Conservation (phyloP, 2,888 invertebrate species). For the Ectobius pallidus region DNA sequence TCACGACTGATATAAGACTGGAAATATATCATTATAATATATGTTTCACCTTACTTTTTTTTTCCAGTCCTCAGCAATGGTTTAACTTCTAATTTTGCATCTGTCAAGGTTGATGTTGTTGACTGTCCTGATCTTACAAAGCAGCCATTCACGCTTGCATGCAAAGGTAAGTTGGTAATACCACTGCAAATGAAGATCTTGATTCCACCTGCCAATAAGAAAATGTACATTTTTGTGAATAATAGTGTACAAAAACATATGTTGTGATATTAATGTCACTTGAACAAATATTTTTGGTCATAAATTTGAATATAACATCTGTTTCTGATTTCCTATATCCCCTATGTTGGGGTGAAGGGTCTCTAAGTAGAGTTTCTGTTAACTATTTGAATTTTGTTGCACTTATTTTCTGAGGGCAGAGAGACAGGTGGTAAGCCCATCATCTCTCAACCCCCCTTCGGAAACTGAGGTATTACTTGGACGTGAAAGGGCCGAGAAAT, state of each 20-base stretch:
- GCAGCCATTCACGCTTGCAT: slow-evolving; percentile 80
- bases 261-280: background rate
- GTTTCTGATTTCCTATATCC: too few species aligned
- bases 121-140: slow-evolving; percentile 85
- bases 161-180: slow-evolving; percentile 63
- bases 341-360: too few species aligned
- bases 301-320: too few species aligned
- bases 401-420: too few species aligned
- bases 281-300: background rate
- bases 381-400: too few species aligned
- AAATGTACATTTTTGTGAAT: background rate
- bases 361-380: too few species aligned
- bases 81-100: slow-evolving; percentile 71
- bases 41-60: slow-evolving; percentile 22
- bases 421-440: too few species aligned
- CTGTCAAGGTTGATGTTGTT: slow-evolving; percentile 75
- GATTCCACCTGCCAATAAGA: background rate
- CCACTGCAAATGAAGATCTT: background rate
- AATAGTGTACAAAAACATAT: background rate
- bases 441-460: too few species aligned
- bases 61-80: slow-evolving; percentile 72
- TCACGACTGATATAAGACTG: background rate
- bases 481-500: too few species aligned
- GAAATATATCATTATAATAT: background rate
- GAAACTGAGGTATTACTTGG: too few species aligned